Percentiles rank a stretch among this genome's conserved stretches.
Conservation (phyloP, 2,797 vertebrate species). For the Hirundo rustica region DNA sequence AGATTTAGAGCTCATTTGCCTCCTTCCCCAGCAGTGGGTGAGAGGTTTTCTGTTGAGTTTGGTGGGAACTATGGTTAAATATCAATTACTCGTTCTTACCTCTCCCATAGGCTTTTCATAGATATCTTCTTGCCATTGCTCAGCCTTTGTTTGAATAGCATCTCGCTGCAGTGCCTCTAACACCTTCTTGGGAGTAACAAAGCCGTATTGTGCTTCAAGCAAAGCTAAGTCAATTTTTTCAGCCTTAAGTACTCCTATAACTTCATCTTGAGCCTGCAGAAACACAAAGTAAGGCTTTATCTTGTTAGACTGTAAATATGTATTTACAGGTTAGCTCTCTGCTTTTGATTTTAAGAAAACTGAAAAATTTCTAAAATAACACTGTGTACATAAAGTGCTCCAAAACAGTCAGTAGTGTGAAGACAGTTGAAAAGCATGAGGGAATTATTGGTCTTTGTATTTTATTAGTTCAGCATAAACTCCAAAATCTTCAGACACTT, state of each 20-base stretch:
- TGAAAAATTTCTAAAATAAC: background rate
- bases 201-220: constrained; percentile 94
- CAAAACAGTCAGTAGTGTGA: background rate
- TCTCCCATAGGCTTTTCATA: constrained; percentile 94
- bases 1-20: background rate
- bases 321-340: background rate
- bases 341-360: background rate
- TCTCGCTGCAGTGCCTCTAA: constrained; percentile 94
- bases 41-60: background rate
- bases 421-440: background rate
- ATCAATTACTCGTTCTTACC: constrained; percentile 73
- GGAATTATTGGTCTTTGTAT: background rate
- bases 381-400: background rate
- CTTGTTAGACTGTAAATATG: constrained; percentile 18
- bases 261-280: constrained; percentile 93
- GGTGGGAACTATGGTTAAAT: background rate
- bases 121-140: constrained; percentile 89
- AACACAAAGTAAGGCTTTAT: constrained; percentile 51
- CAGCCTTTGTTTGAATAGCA: constrained; percentile 84
- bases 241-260: constrained; percentile 93
- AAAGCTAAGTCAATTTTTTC: constrained; percentile 95
- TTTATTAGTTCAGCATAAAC: background rate
- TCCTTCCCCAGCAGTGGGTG: background rate
- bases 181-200: constrained; percentile 92
- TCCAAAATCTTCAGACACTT: background rate